Evolutionary conservation across 1,140 invertebrate species (phyloP).

Genomic region (Meteorus sp.): DNA sequence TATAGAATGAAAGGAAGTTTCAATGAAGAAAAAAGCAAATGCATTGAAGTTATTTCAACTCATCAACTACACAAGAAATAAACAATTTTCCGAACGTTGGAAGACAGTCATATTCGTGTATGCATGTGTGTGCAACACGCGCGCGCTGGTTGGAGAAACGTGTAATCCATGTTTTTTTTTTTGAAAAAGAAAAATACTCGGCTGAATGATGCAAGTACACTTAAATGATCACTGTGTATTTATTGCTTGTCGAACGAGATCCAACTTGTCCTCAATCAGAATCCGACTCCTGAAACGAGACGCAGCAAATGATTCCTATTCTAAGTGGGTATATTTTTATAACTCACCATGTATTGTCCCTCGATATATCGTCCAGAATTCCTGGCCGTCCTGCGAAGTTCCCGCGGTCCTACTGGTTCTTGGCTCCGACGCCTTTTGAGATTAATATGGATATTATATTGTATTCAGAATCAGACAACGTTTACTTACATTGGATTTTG

Average conservation of each 20-base stretch:
- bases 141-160: too few species aligned
- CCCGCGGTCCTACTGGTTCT: constrained; percentile 45
- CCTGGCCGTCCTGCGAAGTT: constrained; percentile 49
- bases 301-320: background rate
- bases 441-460: background rate
- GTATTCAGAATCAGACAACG: too few species aligned
- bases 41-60: too few species aligned
- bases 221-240: constrained; percentile 17
- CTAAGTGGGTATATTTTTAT: background rate
- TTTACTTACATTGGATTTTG: constrained; percentile 42
- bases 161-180: too few species aligned
- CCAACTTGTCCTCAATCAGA: constrained; percentile 39
- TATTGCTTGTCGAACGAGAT: background rate
- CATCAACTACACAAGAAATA: too few species aligned
- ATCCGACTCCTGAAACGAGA: constrained; percentile 49
- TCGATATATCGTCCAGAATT: constrained; percentile 54
- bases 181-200: too few species aligned
- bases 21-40: too few species aligned
- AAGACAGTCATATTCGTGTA: too few species aligned
- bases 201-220: too few species aligned
- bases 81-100: too few species aligned
- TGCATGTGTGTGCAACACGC: too few species aligned
- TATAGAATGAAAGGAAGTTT: too few species aligned
- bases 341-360: constrained; percentile 53
- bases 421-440: constrained; percentile 42